These are phyloP conservation scores for Patella vulgata DNA, from an alignment of 1,140 invertebrate genomes.

Conservation along the genomic window DNA sequence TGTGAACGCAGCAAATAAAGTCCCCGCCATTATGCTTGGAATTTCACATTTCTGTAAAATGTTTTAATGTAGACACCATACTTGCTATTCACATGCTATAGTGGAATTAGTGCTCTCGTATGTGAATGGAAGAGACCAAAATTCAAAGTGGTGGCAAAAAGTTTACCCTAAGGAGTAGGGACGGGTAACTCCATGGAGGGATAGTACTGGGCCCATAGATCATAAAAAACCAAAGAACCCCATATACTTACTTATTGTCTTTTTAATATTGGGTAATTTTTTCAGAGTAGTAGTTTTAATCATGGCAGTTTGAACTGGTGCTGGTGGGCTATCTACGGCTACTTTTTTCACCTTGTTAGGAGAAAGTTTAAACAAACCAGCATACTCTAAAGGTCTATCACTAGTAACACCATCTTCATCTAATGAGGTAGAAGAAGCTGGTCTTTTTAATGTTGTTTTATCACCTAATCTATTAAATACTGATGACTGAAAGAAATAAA, in stretches of 20 bases:
- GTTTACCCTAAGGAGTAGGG: too few relatives aligned
- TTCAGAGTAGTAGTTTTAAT: slow-evolving; percentile 9
- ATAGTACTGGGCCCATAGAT: too few relatives aligned
- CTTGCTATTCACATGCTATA: too few relatives aligned
- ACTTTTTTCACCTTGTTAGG: slow-evolving; percentile 8
- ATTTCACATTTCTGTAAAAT: too few relatives aligned
- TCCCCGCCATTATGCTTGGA: too few relatives aligned
- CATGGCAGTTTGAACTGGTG: slow-evolving; percentile 1
- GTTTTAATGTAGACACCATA: too few relatives aligned
- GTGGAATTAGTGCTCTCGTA: too few relatives aligned
- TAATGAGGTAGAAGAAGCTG: slow-evolving; percentile 53
- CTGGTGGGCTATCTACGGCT: background rate
- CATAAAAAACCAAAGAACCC: too few relatives aligned
- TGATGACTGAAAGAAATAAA: slow-evolving; percentile 19
- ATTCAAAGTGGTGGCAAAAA: too few relatives aligned
- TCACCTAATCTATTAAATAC: slow-evolving; percentile 57
- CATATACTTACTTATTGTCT: slow-evolving; percentile 2
- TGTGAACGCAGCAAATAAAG: too few relatives aligned
- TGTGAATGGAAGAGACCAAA: too few relatives aligned
- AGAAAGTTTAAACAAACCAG: slow-evolving; percentile 22
- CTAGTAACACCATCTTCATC: slow-evolving; percentile 20
- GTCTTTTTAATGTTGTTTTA: slow-evolving; percentile 51
- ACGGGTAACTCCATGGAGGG: too few relatives aligned
- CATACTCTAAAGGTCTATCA: slow-evolving; percentile 23
- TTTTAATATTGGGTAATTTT: slow-evolving; percentile 5